Conservation (phyloP, 2,888 invertebrate genomes). For the Cephus sareptanus region DNA sequence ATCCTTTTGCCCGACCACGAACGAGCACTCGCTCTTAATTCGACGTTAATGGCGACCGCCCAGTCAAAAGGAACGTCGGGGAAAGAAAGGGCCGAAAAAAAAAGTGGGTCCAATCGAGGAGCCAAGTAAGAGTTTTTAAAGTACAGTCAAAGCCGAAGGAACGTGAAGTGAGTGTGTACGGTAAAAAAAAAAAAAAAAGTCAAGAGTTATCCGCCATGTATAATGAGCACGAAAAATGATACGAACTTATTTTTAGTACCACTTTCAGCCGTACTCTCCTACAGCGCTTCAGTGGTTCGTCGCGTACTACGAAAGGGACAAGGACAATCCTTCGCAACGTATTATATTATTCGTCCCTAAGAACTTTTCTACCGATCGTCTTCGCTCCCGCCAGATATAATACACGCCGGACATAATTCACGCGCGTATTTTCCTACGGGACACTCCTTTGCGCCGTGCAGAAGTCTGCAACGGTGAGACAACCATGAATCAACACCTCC, state of each 20-base stretch:
- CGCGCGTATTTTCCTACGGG: neutral
- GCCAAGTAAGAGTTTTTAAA: neutral
- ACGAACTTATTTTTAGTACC: neutral
- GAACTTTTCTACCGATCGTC: neutral
- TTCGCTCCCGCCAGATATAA: neutral
- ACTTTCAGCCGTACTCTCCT: neutral
- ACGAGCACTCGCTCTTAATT: neutral
- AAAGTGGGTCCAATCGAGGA: neutral
- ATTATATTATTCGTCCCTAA: neutral
- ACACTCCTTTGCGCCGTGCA: neutral
- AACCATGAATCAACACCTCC: constrained; percentile 34
- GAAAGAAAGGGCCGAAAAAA: neutral
- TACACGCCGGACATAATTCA: neutral
- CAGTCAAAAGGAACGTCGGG: neutral
- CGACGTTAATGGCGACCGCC: neutral
- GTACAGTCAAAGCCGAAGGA: neutral
- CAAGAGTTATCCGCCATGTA: neutral
- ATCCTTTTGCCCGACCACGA: neutral
- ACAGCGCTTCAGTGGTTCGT: neutral
- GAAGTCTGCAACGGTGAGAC: constrained; percentile 16
- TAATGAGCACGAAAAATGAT: neutral
- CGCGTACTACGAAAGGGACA: neutral
- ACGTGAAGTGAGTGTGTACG: neutral
- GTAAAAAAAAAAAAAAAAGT: too few species aligned
- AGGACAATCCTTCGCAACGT: neutral